These are phyloP conservation scores for Drosophila austrosaltans DNA, from an alignment of 2,888 invertebrate genomes.

Conservation along the genomic window DNA sequence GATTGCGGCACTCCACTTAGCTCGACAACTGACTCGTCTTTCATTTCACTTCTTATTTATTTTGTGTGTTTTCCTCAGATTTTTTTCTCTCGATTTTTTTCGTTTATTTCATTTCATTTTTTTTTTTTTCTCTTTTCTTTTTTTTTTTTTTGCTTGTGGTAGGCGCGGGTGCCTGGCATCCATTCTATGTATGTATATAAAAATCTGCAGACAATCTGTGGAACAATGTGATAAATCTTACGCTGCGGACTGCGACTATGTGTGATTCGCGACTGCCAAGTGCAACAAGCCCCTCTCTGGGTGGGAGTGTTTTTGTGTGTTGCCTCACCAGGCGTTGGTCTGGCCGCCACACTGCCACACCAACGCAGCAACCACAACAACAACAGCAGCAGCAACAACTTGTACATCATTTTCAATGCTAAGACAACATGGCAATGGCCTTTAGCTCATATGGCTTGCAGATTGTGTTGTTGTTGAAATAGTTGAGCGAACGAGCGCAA, in stretches of 20 bases:
- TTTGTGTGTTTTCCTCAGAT: constrained; percentile 17
- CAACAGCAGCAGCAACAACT: constrained; percentile 59
- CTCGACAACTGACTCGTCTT: constrained; percentile 22
- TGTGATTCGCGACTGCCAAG: constrained; percentile 28
- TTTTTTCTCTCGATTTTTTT: constrained; percentile 11
- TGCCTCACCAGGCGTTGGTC: constrained; percentile 40
- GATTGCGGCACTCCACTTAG: constrained; percentile 43
- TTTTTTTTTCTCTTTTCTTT: constrained; percentile 17
- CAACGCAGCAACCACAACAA: constrained; percentile 63
- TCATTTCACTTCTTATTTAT: constrained; percentile 23
- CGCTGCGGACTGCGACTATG: constrained; percentile 53
- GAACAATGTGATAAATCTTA: constrained; percentile 82
- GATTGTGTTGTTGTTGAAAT: constrained; percentile 61
- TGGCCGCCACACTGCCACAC: constrained; percentile 65
- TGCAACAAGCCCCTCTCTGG: constrained; percentile 69
- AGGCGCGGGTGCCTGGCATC: constrained; percentile 70
- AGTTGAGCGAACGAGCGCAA: constrained; percentile 70
- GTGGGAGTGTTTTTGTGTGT: constrained; percentile 65
- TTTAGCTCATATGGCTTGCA: constrained; percentile 73
- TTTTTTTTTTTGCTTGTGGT: constrained; percentile 52
- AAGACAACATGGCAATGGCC: constrained; percentile 74
- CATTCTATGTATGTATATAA: constrained; percentile 39
- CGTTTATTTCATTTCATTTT: constrained; percentile 33
- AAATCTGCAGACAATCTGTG: constrained; percentile 79
- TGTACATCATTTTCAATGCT: constrained; percentile 80